phyloP scores from a whole-genome alignment of 2,888 invertebrate species.

The Drosophila neutralis region DNA sequence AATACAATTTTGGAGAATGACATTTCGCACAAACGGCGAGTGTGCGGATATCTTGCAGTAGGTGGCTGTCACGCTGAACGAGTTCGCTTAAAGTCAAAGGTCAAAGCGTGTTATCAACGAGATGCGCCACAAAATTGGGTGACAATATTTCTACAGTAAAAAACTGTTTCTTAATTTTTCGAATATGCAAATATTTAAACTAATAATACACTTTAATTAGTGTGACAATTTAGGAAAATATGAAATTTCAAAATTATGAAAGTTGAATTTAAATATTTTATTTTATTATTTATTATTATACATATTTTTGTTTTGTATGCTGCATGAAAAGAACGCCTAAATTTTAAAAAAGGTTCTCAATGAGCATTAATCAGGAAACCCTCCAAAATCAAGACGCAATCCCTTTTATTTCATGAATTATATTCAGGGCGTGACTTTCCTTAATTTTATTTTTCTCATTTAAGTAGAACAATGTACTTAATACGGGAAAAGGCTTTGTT shows the following conservation, averaged over 20 bases:
- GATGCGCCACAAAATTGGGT: neutral
- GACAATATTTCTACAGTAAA: neutral
- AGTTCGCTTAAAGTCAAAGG: slow-evolving; percentile 43
- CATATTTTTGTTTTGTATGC: neutral
- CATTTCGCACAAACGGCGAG: neutral
- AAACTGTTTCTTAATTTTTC: neutral
- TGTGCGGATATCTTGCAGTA: neutral
- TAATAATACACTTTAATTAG: neutral
- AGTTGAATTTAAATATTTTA: neutral
- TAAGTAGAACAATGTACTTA: slow-evolving; percentile 2
- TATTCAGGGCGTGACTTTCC: neutral
- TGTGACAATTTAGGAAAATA: neutral
- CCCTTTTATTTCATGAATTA: slow-evolving; percentile 13
- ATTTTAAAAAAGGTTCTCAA: neutral
- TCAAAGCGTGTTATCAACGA: slow-evolving; percentile 40
- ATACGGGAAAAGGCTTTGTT: neutral
- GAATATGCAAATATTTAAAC: neutral
- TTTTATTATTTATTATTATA: neutral
- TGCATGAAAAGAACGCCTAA: neutral
- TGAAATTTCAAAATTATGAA: neutral
- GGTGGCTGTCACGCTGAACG: neutral
- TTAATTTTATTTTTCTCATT: slow-evolving; percentile 15
- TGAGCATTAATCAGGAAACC: neutral
- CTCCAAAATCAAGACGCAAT: neutral
- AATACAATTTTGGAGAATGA: slow-evolving; percentile 19